phyloP scores from a whole-genome alignment of 2,113 vertebrate species.

The Psilopogon haemacephalus region DNA sequence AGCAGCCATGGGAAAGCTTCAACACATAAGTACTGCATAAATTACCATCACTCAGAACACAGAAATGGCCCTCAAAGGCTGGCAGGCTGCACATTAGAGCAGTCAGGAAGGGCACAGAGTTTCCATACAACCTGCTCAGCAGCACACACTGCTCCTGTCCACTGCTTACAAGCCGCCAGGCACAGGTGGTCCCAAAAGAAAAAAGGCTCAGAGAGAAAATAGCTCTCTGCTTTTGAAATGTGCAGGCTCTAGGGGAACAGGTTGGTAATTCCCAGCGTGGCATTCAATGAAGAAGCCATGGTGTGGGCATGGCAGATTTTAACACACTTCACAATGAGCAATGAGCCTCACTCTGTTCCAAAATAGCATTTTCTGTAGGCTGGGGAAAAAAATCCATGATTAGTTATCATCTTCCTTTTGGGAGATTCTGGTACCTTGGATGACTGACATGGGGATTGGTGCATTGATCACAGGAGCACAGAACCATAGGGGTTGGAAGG shows the following conservation, averaged over 20 bases:
- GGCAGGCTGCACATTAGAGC: constrained; percentile 31
- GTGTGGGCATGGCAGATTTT: constrained; percentile 56
- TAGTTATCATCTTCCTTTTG: background rate
- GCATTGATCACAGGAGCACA: background rate
- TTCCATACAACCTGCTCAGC: constrained; percentile 6
- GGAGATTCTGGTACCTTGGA: background rate
- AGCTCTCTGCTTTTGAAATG: constrained; percentile 51
- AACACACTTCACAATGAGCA: constrained; percentile 49
- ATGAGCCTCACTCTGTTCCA: constrained; percentile 17
- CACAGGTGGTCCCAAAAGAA: constrained; percentile 56
- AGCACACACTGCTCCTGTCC: constrained; percentile 16
- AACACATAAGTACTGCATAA: constrained; percentile 63
- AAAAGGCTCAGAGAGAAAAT: constrained; percentile 58
- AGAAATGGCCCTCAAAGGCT: constrained; percentile 18
- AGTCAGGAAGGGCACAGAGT: background rate
- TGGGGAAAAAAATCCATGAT: constrained; percentile 19
- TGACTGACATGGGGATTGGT: background rate
- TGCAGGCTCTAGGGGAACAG: constrained; percentile 44
- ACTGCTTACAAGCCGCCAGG: constrained; percentile 33
- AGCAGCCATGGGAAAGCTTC: constrained; percentile 47
- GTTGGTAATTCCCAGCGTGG: constrained; percentile 46
- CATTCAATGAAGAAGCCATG: constrained; percentile 26
- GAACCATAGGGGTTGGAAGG: no score
- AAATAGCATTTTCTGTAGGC: constrained; percentile 9
- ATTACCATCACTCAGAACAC: constrained; percentile 60